phyloP scores from a whole-genome alignment of 1,140 invertebrate species.

The Mylabris phalerata region DNA sequence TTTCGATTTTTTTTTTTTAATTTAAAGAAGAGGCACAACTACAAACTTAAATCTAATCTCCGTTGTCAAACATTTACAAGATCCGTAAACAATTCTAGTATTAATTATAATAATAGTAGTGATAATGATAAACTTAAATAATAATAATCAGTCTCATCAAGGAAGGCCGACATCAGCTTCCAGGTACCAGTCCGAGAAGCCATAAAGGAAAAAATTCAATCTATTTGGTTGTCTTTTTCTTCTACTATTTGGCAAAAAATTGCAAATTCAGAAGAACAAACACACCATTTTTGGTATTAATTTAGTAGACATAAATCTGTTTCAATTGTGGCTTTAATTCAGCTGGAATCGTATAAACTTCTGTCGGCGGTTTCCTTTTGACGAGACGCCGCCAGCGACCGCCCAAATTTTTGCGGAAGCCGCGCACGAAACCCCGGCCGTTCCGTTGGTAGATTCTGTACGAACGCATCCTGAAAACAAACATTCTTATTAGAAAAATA shows the following conservation, averaged over 20 bases:
- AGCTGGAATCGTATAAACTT: slow-evolving; percentile 75
- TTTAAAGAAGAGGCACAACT: slow-evolving; percentile 5
- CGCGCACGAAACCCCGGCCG: slow-evolving; percentile 66
- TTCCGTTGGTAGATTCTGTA: slow-evolving; percentile 63
- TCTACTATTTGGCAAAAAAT: background rate
- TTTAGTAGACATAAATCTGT: slow-evolving; percentile 78
- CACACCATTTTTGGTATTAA: background rate
- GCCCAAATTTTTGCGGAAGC: slow-evolving; percentile 73
- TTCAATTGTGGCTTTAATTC: slow-evolving; percentile 81
- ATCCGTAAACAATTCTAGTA: background rate
- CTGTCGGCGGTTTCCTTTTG: slow-evolving; percentile 69
- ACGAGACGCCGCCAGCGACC: slow-evolving; percentile 73
- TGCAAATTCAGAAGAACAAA: background rate
- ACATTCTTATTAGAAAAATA: too few relatives aligned
- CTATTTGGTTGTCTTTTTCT: background rate
- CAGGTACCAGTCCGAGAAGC: slow-evolving; percentile 7
- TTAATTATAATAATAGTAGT: background rate
- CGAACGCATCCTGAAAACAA: slow-evolving; percentile 63
- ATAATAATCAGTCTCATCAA: slow-evolving; percentile 26
- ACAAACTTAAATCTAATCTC: slow-evolving; percentile 16
- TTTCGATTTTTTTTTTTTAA: too few relatives aligned
- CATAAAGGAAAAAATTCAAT: slow-evolving; percentile 2
- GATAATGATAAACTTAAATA: slow-evolving; percentile 15
- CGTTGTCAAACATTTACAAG: slow-evolving; percentile 13
- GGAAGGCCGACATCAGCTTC: slow-evolving; percentile 19